Evolutionary conservation across 2,888 invertebrate species (phyloP), one percentile per base, ranked within the genome.

Genomic region (Stenolophus ochropezus): DNA sequence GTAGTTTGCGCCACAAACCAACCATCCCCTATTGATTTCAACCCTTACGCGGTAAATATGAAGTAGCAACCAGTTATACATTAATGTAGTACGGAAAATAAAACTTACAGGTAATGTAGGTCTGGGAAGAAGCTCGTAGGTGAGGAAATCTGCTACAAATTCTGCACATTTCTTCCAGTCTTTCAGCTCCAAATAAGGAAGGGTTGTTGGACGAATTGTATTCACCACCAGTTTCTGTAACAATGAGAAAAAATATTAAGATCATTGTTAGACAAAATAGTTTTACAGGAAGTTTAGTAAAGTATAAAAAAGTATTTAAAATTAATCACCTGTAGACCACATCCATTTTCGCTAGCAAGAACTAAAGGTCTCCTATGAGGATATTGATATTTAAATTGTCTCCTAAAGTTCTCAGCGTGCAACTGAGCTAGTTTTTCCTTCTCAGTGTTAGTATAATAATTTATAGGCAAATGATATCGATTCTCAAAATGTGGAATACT

Each of bases 141-240:
- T 91, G 83, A 97, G 91, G 87, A 94, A 95, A 88, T 97, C 96
- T 0, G 94, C 92, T 1, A 96, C 94, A 87, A 97, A 94, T 65
- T 91, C 90, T 0, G 95, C 92, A 84, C 94, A 91, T 51, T 94
- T 94, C 86, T 94, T 91, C 93, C 95, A 95, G 56, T 91, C 91
- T 86, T 92, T 92, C 56, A 97, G 91, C 85, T 93, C 93, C 5
- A 92, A 90, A 89, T 92, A 95, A 16, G 94, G 92, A 81, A 96
- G 91, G 83, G 93, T 93, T 11, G 96, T 96, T 20, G 96, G 95
- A 56, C 95, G 91, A 83, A 97, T 92, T 1, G 95, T 93, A 4
- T 96, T 95, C 85, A 96, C 96, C 51, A 97, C 96, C 91, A 97
- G 95, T 93, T 97, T 97, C 96, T 97, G n/a, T n/a, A n/a, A n/a